Evolutionary conservation across 1,140 invertebrate species (phyloP).

Genomic region (Hylaeus anthracinus): DNA sequence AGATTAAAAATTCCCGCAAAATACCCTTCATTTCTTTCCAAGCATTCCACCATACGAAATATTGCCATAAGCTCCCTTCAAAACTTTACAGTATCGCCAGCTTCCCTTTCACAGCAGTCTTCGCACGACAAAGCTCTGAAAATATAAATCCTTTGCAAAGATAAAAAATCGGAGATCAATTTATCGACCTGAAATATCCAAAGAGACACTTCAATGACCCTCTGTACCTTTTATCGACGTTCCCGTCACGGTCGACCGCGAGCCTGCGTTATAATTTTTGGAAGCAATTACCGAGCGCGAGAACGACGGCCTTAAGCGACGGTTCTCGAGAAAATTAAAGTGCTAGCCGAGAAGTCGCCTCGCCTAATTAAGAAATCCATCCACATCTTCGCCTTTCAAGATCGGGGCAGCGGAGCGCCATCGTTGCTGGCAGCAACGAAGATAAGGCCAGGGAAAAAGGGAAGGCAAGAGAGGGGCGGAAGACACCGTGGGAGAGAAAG

Average conservation of each 20-base stretch:
- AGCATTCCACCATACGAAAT: too few relatives aligned
- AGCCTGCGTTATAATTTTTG: conserved; percentile 49
- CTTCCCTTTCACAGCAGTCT: too few relatives aligned
- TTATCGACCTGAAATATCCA: too few relatives aligned
- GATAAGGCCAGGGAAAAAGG: conserved; percentile 22
- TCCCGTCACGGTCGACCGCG: not conserved
- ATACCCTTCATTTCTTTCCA: too few relatives aligned
- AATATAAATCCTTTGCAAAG: too few relatives aligned
- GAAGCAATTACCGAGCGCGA: conserved; percentile 45
- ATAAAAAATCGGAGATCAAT: too few relatives aligned
- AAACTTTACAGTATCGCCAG: too few relatives aligned
- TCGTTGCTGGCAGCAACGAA: too few relatives aligned
- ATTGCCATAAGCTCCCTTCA: too few relatives aligned
- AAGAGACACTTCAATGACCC: too few relatives aligned
- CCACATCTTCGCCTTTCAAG: conserved; percentile 62
- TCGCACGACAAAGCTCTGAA: too few relatives aligned
- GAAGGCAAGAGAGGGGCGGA: conserved; percentile 14
- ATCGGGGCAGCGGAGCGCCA: conserved; percentile 27
- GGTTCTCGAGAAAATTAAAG: conserved; percentile 61
- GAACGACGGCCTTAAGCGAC: conserved; percentile 6
- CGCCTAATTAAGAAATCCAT: conserved; percentile 65
- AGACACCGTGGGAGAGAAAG: conserved; percentile 23
- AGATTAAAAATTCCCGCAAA: too few relatives aligned
- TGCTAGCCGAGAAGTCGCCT: conserved; percentile 51
- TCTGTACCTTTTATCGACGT: not conserved